phyloP scores from a whole-genome alignment of 2,113 vertebrate species.

The Corydoras sp. region DNA sequence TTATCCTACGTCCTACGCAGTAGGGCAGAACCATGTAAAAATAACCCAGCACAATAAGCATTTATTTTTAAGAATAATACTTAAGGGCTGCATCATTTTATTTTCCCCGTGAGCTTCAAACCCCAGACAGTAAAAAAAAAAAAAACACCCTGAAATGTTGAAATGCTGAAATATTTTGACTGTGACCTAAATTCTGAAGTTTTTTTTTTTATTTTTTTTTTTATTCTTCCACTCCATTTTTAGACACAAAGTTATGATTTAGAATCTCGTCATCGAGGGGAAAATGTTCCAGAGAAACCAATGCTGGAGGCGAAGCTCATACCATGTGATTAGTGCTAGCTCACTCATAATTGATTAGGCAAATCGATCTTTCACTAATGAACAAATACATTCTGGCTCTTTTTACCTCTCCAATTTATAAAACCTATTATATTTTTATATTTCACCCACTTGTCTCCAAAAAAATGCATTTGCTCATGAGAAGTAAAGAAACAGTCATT shows the following conservation, averaged over 20 bases:
- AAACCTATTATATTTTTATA: too few relatives aligned
- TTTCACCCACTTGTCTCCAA: too few relatives aligned
- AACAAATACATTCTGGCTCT: conserved; percentile 33
- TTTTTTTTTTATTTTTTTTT: conserved; percentile 5
- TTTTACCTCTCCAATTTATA: background rate
- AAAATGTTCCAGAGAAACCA: conserved; percentile 13
- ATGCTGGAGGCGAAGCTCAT: background rate
- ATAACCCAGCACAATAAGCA: background rate
- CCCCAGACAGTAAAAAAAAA: background rate
- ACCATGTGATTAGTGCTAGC: conserved; percentile 3
- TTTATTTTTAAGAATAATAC: background rate
- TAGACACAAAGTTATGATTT: conserved; percentile 20
- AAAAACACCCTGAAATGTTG: too few relatives aligned
- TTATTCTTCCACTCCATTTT: background rate
- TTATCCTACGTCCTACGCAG: background rate
- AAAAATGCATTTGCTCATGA: too few relatives aligned
- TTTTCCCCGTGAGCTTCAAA: background rate
- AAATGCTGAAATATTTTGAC: conserved; percentile 1
- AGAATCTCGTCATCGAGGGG: conserved; percentile 18
- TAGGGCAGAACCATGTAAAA: conserved; percentile 7
- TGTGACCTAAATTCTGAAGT: conserved; percentile 2
- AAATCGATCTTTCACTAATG: conserved; percentile 39
- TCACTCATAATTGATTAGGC: conserved; percentile 42
- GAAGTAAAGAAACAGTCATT: too few relatives aligned
- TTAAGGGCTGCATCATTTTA: background rate